Conservation (phyloP, 2,888 invertebrate genomes). For the Rhamphomyia laevipes region DNA sequence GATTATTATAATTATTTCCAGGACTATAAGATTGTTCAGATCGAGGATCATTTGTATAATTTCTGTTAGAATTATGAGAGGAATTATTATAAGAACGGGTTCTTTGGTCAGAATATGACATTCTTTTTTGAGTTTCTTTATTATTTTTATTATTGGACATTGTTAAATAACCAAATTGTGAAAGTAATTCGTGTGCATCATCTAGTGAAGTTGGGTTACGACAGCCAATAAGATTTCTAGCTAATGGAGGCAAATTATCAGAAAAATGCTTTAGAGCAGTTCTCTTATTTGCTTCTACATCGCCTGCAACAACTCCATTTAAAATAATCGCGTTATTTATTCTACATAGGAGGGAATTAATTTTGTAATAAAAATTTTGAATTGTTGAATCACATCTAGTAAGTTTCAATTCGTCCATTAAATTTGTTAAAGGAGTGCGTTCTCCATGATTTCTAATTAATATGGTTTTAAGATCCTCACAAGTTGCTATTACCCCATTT, state of each 20-base stretch:
- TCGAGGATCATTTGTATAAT: background rate
- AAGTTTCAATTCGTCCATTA: constrained; percentile 6
- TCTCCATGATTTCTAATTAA: constrained; percentile 8
- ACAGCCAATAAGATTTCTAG: constrained; percentile 5
- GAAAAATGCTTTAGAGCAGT: constrained; percentile 9
- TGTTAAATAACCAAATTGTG: background rate
- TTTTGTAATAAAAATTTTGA: constrained; percentile 7
- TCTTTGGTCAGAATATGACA: too few species aligned
- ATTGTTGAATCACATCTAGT: constrained; percentile 4
- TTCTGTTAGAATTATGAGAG: background rate
- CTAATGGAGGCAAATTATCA: constrained; percentile 6
- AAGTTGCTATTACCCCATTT: constrained; percentile 4
- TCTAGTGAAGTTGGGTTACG: constrained; percentile 4
- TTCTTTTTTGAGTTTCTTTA: background rate
- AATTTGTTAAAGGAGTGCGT: background rate
- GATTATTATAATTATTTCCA: background rate
- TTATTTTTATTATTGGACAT: background rate
- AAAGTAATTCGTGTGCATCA: constrained; percentile 3
- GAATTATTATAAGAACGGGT: background rate
- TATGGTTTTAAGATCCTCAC: constrained; percentile 4
- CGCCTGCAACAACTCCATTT: background rate
- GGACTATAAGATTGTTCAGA: background rate
- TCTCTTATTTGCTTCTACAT: constrained; percentile 4
- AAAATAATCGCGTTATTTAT: background rate
- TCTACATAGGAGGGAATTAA: constrained; percentile 4